Evolutionary conservation across 2,113 vertebrate genomes (phyloP).

Genomic region (Verasper variegatus): DNA sequence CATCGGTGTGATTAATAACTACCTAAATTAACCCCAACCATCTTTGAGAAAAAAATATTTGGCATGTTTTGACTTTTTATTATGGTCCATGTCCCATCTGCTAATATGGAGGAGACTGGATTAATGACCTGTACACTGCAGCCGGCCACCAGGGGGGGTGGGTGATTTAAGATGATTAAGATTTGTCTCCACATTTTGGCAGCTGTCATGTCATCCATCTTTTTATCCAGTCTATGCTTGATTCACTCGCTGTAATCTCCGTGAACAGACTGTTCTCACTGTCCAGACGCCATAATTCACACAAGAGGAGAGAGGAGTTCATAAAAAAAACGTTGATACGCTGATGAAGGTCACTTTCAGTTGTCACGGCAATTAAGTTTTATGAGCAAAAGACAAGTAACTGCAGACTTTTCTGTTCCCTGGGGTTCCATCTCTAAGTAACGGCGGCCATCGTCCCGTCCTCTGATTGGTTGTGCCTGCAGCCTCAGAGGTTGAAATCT

Average conservation of each 20-base stretch:
- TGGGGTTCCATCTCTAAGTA: conserved; percentile 3
- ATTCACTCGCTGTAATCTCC: neutral
- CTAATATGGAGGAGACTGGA: too few relatives aligned
- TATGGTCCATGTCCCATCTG: too few relatives aligned
- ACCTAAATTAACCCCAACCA: too few relatives aligned
- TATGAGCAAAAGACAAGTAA: conserved; percentile 23
- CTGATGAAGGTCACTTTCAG: conserved; percentile 18
- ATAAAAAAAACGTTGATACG: neutral
- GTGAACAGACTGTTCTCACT: neutral
- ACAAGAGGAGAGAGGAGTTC: neutral
- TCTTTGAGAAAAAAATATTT: too few relatives aligned
- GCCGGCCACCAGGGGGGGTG: too few relatives aligned
- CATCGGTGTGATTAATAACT: too few relatives aligned
- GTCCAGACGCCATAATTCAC: neutral
- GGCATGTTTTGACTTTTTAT: too few relatives aligned
- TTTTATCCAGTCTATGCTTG: neutral
- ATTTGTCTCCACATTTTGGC: too few relatives aligned
- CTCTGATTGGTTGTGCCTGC: conserved; percentile 30
- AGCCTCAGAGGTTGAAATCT: neutral
- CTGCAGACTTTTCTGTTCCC: neutral
- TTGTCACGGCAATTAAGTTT: conserved; percentile 34
- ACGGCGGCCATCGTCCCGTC: neutral
- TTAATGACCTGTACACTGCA: too few relatives aligned
- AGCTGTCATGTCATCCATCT: too few relatives aligned
- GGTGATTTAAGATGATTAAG: too few relatives aligned